These are phyloP conservation scores for Xanthia togata DNA, from an alignment of 2,888 invertebrate species.

Conservation along the genomic window DNA sequence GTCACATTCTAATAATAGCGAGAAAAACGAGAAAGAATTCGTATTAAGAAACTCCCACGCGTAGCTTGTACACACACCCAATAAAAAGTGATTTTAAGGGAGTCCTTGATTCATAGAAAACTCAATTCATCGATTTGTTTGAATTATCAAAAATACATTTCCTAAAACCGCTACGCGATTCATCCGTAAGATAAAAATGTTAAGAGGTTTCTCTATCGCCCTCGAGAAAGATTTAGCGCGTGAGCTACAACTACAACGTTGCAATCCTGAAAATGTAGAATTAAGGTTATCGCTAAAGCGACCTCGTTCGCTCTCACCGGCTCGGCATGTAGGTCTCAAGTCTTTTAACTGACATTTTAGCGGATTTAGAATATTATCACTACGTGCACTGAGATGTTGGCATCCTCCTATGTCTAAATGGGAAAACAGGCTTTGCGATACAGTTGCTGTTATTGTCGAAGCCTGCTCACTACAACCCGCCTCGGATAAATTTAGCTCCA, in stretches of 20 bases:
- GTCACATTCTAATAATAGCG: constrained; percentile 78
- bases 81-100: constrained; percentile 31
- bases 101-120: constrained; percentile 21
- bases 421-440: constrained; percentile 55
- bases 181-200: not conserved
- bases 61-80: constrained; percentile 21
- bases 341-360: constrained; percentile 37
- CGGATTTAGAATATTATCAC: constrained; percentile 40
- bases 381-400: constrained; percentile 20
- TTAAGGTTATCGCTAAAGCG: constrained; percentile 49
- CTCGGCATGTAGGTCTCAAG: constrained; percentile 18
- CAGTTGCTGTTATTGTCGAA: constrained; percentile 60
- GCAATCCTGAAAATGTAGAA: constrained; percentile 37
- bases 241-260: not conserved
- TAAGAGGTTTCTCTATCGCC: not conserved
- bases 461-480: constrained; percentile 63
- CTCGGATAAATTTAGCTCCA: constrained; percentile 77
- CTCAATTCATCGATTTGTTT: constrained; percentile 1
- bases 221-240: constrained; percentile 1
- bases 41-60: constrained; percentile 63
- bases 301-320: constrained; percentile 36
- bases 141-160: constrained; percentile 1
- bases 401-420: constrained; percentile 32
- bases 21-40: constrained; percentile 72
- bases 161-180: not conserved